Percentiles rank a stretch among this genome's conserved stretches.
phyloP scores from a whole-genome alignment of 2,888 invertebrate species.

The Coelopa pilipes region DNA sequence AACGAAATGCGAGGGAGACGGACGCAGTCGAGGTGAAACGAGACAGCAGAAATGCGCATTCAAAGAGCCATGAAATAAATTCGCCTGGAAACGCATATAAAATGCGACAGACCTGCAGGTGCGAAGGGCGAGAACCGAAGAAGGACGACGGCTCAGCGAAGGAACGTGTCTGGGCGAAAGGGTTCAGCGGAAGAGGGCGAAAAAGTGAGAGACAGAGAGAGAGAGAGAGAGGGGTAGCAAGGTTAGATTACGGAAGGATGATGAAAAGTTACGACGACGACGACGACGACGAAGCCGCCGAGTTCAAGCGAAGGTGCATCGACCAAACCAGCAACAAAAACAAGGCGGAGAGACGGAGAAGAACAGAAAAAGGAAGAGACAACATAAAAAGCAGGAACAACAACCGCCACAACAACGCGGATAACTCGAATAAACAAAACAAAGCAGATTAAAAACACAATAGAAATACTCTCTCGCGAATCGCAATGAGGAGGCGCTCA shows the following conservation, averaged over 20 bases:
- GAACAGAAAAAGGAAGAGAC: not conserved
- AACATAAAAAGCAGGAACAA: not conserved
- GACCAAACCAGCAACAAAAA: too few relatives aligned
- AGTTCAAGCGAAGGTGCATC: not conserved
- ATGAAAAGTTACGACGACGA: not conserved
- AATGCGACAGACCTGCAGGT: conserved; percentile 25
- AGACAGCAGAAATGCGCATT: conserved; percentile 20
- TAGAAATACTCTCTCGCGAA: too few relatives aligned
- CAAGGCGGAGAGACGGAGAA: too few relatives aligned
- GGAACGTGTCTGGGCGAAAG: not conserved
- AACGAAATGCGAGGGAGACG: too few relatives aligned
- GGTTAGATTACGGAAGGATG: not conserved
- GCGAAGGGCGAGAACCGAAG: too few relatives aligned
- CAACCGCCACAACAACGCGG: too few relatives aligned
- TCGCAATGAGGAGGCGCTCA: too few relatives aligned
- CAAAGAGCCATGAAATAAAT: conserved; percentile 24
- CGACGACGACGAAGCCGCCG: not conserved
- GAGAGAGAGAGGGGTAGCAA: not conserved
- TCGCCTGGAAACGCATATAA: conserved; percentile 23
- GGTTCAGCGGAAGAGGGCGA: not conserved
- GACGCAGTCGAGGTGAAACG: not conserved
- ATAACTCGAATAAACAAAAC: too few relatives aligned
- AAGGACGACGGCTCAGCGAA: conserved; percentile 19
- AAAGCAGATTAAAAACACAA: too few relatives aligned
- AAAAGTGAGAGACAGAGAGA: not conserved